Conservation (phyloP, 2,888 invertebrate species). For the Temnothorax rugatulus region DNA sequence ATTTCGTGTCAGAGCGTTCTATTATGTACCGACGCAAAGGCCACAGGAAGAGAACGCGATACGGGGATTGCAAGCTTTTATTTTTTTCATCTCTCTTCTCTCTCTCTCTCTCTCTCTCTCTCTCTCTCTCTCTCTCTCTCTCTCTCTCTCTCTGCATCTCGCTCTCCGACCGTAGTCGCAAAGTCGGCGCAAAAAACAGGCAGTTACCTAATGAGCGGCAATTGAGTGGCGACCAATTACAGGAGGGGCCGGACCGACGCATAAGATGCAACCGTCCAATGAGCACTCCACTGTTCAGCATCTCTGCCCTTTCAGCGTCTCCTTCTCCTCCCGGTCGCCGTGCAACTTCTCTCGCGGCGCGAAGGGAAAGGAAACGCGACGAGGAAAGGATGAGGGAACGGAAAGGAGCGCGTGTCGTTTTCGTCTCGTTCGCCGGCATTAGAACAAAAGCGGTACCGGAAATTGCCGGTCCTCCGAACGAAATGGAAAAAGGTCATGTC, state of each 20-base stretch:
- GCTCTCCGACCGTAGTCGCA: slow-evolving; percentile 70
- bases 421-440: slow-evolving; percentile 58
- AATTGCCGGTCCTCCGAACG: slow-evolving; percentile 67
- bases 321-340: slow-evolving; percentile 53
- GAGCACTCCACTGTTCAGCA: slow-evolving; percentile 78
- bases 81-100: slow-evolving; percentile 10
- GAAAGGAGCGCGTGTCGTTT: slow-evolving; percentile 35
- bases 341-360: slow-evolving; percentile 39
- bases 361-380: slow-evolving; percentile 27
- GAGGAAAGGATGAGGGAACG: background rate
- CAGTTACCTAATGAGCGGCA: slow-evolving; percentile 84
- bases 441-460: slow-evolving; percentile 66
- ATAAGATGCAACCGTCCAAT: slow-evolving; percentile 82
- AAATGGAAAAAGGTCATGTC: slow-evolving; percentile 56
- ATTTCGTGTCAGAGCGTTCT: slow-evolving; percentile 65
- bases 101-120: background rate
- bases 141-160: slow-evolving; percentile 7
- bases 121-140: background rate
- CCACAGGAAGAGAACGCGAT: slow-evolving; percentile 44
- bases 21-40: slow-evolving; percentile 64
- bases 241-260: slow-evolving; percentile 80
- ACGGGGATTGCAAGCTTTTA: slow-evolving; percentile 55
- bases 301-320: slow-evolving; percentile 72
- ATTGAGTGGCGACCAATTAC: slow-evolving; percentile 85
- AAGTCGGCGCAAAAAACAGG: slow-evolving; percentile 78